Percentiles rank a stretch among this genome's conserved stretches.
phyloP scores from a whole-genome alignment of 2,113 vertebrate genomes.

The Podilymbus podiceps region DNA sequence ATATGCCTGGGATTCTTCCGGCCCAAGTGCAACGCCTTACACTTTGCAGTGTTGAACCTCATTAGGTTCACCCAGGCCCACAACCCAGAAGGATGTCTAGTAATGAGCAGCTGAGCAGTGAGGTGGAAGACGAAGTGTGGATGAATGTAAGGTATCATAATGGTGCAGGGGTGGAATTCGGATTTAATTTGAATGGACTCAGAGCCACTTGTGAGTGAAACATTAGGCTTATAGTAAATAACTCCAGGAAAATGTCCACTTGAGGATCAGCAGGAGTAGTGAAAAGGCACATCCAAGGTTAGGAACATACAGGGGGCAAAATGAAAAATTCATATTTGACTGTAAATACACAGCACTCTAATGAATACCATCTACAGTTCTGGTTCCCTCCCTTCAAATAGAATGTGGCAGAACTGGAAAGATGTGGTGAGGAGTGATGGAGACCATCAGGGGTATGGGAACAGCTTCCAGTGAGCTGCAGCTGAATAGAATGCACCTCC shows the following conservation, averaged over 20 bases:
- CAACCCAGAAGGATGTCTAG: background rate
- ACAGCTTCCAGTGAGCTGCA: background rate
- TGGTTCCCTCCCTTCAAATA: background rate
- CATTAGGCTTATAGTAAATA: background rate
- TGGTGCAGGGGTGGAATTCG: background rate
- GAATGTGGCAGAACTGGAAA: background rate
- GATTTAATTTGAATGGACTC: background rate
- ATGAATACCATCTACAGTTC: fast-evolving
- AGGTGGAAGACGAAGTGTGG: background rate
- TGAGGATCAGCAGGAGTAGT: background rate
- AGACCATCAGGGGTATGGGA: background rate
- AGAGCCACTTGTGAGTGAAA: background rate
- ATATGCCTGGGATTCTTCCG: too few species aligned
- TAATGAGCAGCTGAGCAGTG: background rate
- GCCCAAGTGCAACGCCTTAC: too few species aligned
- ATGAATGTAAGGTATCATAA: background rate
- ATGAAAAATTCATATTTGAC: background rate
- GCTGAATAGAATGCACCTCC: background rate
- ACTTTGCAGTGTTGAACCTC: too few species aligned
- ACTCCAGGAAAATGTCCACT: background rate
- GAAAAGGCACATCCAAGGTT: background rate
- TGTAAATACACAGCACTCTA: background rate
- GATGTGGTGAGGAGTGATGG: background rate
- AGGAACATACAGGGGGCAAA: background rate
- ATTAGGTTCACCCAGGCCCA: too few species aligned